Conservation (phyloP, 2,797 vertebrate genomes). For the Mionectes olivaceus region DNA sequence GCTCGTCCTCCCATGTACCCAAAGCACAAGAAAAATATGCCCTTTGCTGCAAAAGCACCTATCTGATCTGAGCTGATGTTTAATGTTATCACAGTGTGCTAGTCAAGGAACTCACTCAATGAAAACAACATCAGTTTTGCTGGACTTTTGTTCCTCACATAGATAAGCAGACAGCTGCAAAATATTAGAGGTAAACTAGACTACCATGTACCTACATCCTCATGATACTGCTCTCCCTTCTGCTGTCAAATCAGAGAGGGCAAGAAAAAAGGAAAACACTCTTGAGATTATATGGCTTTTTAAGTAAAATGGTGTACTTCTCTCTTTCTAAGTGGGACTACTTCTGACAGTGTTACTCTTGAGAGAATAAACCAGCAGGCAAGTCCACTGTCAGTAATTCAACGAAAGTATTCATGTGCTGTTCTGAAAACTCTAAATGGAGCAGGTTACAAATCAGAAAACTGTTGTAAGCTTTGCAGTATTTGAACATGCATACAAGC, state of each 20-base stretch:
- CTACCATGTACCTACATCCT: not conserved
- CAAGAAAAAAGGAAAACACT: not conserved
- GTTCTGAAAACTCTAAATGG: not conserved
- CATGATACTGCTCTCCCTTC: not conserved
- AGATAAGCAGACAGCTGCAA: slow-evolving; percentile 62
- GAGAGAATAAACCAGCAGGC: not conserved
- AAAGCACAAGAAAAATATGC: not conserved
- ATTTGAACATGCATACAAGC: not conserved
- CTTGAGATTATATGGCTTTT: not conserved
- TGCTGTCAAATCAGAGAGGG: not conserved
- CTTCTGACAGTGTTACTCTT: not conserved
- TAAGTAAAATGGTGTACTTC: not conserved
- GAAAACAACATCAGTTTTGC: slow-evolving; percentile 56
- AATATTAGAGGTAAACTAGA: slow-evolving; percentile 40
- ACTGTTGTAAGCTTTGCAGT: not conserved
- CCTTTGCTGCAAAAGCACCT: not conserved
- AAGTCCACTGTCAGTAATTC: not conserved
- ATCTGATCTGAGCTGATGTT: slow-evolving; percentile 28
- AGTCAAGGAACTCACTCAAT: slow-evolving; percentile 57
- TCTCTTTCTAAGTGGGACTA: not conserved
- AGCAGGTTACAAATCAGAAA: not conserved
- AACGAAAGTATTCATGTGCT: not conserved
- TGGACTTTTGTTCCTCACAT: slow-evolving; percentile 34
- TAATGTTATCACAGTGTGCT: slow-evolving; percentile 25
- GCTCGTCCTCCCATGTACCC: not conserved